These are phyloP conservation scores for Anguilla obscura DNA, from an alignment of 2,797 vertebrate genomes.

Conservation along the genomic window DNA sequence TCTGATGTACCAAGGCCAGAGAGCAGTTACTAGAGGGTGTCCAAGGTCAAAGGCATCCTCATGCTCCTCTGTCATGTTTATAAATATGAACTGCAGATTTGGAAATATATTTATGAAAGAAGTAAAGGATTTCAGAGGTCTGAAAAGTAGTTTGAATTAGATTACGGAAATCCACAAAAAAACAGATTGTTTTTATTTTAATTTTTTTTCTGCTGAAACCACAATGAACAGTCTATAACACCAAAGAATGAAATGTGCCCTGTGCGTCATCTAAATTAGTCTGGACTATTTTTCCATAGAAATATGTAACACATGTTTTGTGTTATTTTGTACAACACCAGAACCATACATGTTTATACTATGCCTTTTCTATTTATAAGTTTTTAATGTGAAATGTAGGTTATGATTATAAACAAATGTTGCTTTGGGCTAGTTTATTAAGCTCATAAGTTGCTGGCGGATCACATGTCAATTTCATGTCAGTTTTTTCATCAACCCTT, in stretches of 20 bases:
- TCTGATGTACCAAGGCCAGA: background rate
- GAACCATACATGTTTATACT: background rate
- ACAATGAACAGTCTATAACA: background rate
- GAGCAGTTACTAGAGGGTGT: background rate
- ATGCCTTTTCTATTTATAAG: background rate
- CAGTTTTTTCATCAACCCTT: background rate
- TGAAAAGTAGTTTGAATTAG: background rate
- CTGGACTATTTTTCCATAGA: background rate
- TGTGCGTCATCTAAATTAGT: no score
- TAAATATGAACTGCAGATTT: background rate
- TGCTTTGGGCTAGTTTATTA: background rate
- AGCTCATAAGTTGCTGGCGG: background rate
- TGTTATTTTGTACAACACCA: background rate
- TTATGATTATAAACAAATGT: background rate
- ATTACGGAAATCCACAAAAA: background rate
- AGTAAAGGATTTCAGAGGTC: background rate
- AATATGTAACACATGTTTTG: background rate
- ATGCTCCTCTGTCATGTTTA: background rate
- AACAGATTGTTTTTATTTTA: background rate
- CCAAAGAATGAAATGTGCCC: background rate
- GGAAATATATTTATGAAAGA: background rate
- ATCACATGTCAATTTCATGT: background rate
- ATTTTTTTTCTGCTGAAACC: no score
- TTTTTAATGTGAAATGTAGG: background rate
- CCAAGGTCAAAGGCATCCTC: background rate